A percentile compares a stretch with the other conserved stretches of the same genome.
Conservation (phyloP, 2,113 vertebrate genomes). For the Pitta sordida region DNA sequence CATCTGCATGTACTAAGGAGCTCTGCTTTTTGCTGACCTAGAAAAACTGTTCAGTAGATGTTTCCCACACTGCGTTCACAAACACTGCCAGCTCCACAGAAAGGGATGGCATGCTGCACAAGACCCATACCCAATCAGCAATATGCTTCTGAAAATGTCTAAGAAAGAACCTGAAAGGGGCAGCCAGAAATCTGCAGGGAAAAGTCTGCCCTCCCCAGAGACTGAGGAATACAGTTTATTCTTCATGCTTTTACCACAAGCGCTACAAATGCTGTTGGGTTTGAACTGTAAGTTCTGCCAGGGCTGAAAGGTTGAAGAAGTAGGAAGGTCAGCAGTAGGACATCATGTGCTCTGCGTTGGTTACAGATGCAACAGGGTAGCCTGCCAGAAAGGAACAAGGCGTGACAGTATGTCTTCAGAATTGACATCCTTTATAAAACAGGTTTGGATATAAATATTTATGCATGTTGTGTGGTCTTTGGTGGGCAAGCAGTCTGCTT, state of each 20-base stretch:
- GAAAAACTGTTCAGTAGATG: background rate
- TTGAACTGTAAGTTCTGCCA: background rate
- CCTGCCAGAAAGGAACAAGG: background rate
- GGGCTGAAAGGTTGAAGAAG: background rate
- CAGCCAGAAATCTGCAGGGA: background rate
- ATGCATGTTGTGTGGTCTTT: background rate
- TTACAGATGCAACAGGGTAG: background rate
- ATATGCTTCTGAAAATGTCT: background rate
- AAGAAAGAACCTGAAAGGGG: background rate
- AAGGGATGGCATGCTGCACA: background rate
- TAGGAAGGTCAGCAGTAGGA: background rate
- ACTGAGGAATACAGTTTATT: background rate
- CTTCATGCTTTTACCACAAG: background rate
- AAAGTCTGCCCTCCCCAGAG: background rate
- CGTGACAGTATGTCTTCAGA: background rate
- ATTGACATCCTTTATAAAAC: background rate
- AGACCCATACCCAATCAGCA: accelerated
- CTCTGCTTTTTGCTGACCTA: background rate
- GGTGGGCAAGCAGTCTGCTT: background rate
- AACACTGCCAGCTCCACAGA: background rate
- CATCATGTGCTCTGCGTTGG: background rate
- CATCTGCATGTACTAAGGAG: background rate
- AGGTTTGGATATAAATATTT: background rate
- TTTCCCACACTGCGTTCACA: background rate
- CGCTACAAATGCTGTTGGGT: background rate